A percentile compares a stretch with the other conserved stretches of the same genome.
phyloP scores from a whole-genome alignment of 2,797 vertebrate genomes.

The Cottoperca gobio region DNA sequence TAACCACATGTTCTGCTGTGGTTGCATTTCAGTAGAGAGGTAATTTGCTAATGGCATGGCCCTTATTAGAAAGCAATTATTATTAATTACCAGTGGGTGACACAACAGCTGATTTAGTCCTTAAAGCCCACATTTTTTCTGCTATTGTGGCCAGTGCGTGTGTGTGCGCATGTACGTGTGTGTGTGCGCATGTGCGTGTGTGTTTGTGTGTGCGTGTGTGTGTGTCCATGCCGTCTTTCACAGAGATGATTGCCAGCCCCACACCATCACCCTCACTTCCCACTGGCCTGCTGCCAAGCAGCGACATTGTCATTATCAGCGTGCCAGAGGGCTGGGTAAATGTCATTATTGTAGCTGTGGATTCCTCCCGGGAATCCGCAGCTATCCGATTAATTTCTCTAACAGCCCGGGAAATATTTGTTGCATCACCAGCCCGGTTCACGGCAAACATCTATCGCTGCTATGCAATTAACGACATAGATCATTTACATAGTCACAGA shows the following conservation, averaged over 20 bases:
- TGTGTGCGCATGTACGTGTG: slow-evolving; percentile 31
- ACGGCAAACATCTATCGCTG: slow-evolving; percentile 85
- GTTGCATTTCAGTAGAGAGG: slow-evolving; percentile 72
- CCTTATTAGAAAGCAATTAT: slow-evolving; percentile 84
- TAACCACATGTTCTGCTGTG: slow-evolving; percentile 66
- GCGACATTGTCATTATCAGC: slow-evolving; percentile 83
- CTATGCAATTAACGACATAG: slow-evolving; percentile 95
- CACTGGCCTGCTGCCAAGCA: slow-evolving; percentile 80
- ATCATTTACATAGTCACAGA: slow-evolving; percentile 98
- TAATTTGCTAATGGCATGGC: slow-evolving; percentile 83
- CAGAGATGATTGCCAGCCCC: slow-evolving; percentile 78
- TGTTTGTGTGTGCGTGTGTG: slow-evolving; percentile 31
- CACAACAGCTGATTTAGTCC: slow-evolving; percentile 77
- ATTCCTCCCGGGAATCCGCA: slow-evolving; percentile 81
- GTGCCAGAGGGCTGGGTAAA: slow-evolving; percentile 83
- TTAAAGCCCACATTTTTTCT: slow-evolving; percentile 65
- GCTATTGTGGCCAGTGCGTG: slow-evolving; percentile 60
- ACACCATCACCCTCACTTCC: slow-evolving; percentile 76
- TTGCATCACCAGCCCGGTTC: slow-evolving; percentile 81
- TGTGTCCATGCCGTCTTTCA: slow-evolving; percentile 64
- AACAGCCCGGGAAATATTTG: slow-evolving; percentile 86
- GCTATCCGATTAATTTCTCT: slow-evolving; percentile 85
- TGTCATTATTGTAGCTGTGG: slow-evolving; percentile 83
- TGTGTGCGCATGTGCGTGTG: slow-evolving; percentile 26
- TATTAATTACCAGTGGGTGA: slow-evolving; percentile 81